Base-by-base conservation (phyloP, 2,888 invertebrate genomes). In the Hyposoter dolosus region DNA sequence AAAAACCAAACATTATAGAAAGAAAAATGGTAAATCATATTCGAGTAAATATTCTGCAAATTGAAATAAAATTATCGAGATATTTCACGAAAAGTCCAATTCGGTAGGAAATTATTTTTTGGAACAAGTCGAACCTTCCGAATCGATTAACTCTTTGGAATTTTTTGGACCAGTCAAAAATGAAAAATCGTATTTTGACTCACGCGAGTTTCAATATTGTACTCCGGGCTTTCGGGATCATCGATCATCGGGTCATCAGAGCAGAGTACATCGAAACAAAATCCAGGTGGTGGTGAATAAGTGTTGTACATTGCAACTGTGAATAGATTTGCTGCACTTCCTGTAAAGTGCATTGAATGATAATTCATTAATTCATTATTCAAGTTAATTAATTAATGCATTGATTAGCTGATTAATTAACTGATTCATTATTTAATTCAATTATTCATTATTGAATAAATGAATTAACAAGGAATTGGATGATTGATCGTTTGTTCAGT, bases 221-320 rank as follows among this genome's bases (percentile, higher is more conserved):
- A 98, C 88, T 97, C 97, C 0, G 97, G 96, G 71, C 98, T 97
- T 28, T 95, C 94, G 0, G 95, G 95, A 90, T 98, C 98, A 93
- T 99, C 99, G 88, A 98, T 96, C 15, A 99, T 97, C 0, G 98
- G 98, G 69, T 97, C 97, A 92, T 98, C 98, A 0, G 94, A 93
- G 92, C 99, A 99, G 0, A 98, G 95, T 6, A 97, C 95, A 92
- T 99, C 99, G 93, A 98, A 99, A 91, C 99, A 99, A 94, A 99
- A 99, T 0, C 98, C 99, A 7, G 96, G 95, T 0, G 99, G 99
- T 0, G 98, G 97, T 0, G 96, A 96, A 92, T 99, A 99, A 0
- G 96, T 96, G 90, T 98, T 98, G 93, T 95, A 97, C 15, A 98
- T 94, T 0, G 97, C 96, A 0, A 98, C 97, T 0, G 98, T 98